phyloP scores from a whole-genome alignment of 37 sponge, comb jelly and placozoan species.

The Geodia barretti region DNA sequence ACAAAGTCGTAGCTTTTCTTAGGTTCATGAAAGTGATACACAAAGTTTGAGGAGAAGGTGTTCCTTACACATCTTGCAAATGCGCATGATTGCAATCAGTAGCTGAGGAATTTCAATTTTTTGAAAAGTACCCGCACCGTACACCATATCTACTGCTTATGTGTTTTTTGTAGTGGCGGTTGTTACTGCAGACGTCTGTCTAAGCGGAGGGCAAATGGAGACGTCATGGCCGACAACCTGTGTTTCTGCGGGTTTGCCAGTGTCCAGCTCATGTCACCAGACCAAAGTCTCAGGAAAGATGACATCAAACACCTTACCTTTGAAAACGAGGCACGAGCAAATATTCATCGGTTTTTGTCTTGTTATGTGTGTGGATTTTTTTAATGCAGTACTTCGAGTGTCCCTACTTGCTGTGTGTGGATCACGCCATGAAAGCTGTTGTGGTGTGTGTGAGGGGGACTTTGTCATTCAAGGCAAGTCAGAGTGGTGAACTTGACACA shows the following conservation, averaged over 20 bases:
- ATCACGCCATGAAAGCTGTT: conserved; percentile 45
- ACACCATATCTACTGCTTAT: too few species aligned
- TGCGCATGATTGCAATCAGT: too few species aligned
- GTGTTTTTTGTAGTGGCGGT: too few species aligned
- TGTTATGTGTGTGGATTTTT: not conserved
- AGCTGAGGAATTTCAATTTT: too few species aligned
- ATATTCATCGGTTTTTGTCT: conserved; percentile 2
- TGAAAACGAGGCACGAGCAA: conserved; percentile 37
- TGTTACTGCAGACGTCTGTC: not conserved
- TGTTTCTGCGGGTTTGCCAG: conserved; percentile 33
- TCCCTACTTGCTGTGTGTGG: conserved; percentile 70
- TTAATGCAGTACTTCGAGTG: conserved; percentile 14
- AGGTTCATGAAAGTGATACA: too few species aligned
- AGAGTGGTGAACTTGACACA: too few species aligned
- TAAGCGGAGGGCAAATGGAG: not conserved
- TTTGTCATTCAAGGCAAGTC: conserved; percentile 64
- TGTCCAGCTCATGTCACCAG: conserved; percentile 6
- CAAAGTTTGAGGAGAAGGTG: too few species aligned
- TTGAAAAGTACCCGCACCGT: too few species aligned
- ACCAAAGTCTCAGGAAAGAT: not conserved
- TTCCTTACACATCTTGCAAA: too few species aligned
- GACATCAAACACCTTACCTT: conserved; percentile 15
- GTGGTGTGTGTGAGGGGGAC: conserved; percentile 80
- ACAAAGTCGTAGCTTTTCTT: too few species aligned
- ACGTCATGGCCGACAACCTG: not conserved